These are phyloP conservation scores for Phymanthus crucifer DNA, from an alignment of 92 coral and sea anemone species.

Conservation along the genomic window DNA sequence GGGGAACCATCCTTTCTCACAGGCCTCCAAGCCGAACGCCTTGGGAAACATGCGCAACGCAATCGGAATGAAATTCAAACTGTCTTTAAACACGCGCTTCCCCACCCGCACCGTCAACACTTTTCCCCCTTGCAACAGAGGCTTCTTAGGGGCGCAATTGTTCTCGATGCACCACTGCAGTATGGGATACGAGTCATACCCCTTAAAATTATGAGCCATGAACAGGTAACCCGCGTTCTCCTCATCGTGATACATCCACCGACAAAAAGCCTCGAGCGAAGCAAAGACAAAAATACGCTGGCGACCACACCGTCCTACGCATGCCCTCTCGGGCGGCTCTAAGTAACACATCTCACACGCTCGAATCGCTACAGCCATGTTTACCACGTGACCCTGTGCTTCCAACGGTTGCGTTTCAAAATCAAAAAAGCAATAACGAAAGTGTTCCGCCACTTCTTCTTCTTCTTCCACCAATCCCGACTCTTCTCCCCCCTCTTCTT, in stretches of 20 bases:
- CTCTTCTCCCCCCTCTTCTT: slow-evolving; percentile 5
- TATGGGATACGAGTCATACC: slow-evolving; percentile 21
- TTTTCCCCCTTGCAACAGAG: not conserved
- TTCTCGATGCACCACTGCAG: slow-evolving; percentile 10
- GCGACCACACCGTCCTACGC: not conserved
- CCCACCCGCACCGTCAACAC: not conserved
- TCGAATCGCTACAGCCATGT: not conserved
- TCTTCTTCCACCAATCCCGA: not conserved
- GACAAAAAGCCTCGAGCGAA: slow-evolving; percentile 11
- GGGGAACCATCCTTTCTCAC: slow-evolving; percentile 26
- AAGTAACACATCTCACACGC: not conserved
- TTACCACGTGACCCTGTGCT: slow-evolving; percentile 5
- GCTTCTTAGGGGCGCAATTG: slow-evolving; percentile 14
- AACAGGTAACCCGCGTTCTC: not conserved
- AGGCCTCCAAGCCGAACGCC: slow-evolving; percentile 26
- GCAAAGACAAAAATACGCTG: not conserved
- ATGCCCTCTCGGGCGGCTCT: not conserved
- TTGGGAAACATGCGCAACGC: slow-evolving; percentile 19
- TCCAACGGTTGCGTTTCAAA: slow-evolving; percentile 5
- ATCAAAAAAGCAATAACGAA: slow-evolving; percentile 10
- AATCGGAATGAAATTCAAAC: slow-evolving; percentile 38
- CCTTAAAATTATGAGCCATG: too few relatives aligned
- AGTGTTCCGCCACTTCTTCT: too few relatives aligned
- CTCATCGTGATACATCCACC: slow-evolving; percentile 11
- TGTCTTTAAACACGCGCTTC: slow-evolving; percentile 20